Evolutionary conservation across 2,888 invertebrate genomes (phyloP).

Genomic region (Philhelius pedissequus): DNA sequence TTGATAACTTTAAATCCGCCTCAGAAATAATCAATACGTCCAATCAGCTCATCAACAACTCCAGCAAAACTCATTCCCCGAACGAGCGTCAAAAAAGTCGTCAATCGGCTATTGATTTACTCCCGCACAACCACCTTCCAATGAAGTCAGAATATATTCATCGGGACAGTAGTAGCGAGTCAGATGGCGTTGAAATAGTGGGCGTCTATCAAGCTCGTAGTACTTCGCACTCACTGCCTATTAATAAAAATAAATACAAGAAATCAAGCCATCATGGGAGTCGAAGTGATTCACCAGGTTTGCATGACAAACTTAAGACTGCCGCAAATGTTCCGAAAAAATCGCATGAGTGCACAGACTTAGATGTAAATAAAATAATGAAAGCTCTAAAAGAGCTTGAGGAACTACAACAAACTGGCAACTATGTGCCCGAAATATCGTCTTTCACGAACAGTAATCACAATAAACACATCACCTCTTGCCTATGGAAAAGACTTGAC

Average conservation of each 20-base stretch:
- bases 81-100: conserved; percentile 44
- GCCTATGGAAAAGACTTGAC: conserved; percentile 64
- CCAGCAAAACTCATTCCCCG: conserved; percentile 40
- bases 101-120: conserved; percentile 22
- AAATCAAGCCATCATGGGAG: conserved; percentile 56
- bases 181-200: conserved; percentile 78
- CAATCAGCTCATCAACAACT: conserved; percentile 73
- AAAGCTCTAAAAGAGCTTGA: conserved; percentile 79
- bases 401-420: conserved; percentile 47
- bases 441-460: conserved; percentile 53
- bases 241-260: conserved; percentile 59
- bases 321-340: conserved; percentile 66
- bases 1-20: conserved; percentile 76
- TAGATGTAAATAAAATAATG: conserved; percentile 79
- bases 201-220: conserved; percentile 74
- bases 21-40: conserved; percentile 77
- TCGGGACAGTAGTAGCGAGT: conserved; percentile 76
- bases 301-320: conserved; percentile 68
- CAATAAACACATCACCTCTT: conserved; percentile 66
- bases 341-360: conserved; percentile 62
- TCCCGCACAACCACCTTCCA: conserved; percentile 29
- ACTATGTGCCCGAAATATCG: conserved; percentile 54
- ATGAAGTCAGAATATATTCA: conserved; percentile 32
- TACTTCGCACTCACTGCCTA: conserved; percentile 23
- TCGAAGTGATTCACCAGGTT: conserved; percentile 51